Evolutionary conservation across 2,888 invertebrate species (phyloP).

Genomic region (Chloroclysta siterata): DNA sequence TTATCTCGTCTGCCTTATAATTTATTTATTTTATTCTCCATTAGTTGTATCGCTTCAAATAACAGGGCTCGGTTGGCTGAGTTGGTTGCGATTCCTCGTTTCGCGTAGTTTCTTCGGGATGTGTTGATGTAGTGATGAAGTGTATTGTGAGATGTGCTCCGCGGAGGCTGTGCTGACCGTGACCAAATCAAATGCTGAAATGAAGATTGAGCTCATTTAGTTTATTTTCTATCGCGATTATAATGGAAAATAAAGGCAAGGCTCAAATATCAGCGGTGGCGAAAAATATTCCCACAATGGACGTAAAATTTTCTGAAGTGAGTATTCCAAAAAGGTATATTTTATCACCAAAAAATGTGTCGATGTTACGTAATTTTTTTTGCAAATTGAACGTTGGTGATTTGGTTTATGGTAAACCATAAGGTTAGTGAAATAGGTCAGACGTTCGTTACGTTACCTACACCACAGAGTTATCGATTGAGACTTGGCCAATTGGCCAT

Average conservation of each 20-base stretch:
- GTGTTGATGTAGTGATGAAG: conserved; percentile 50
- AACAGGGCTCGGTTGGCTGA: conserved; percentile 7
- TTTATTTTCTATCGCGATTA: conserved; percentile 33
- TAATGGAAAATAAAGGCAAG: conserved; percentile 59
- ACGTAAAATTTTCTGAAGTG: conserved; percentile 68
- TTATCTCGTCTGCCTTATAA: conserved; percentile 57
- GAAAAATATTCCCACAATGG: conserved; percentile 64
- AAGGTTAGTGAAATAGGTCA: conserved; percentile 38
- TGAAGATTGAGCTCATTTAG: conserved; percentile 35
- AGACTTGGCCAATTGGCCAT: conserved; percentile 34
- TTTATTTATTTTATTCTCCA: conserved; percentile 55
- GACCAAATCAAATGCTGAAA: conserved; percentile 52
- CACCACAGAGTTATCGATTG: conserved; percentile 28
- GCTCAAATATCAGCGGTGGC: conserved; percentile 63
- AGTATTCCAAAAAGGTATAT: conserved; percentile 50
- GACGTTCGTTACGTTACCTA: conserved; percentile 24
- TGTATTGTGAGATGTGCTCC: conserved; percentile 58
- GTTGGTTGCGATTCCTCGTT: conserved; percentile 12
- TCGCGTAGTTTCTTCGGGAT: conserved; percentile 18
- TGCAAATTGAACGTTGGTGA: not conserved
- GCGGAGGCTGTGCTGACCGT: conserved; percentile 52
- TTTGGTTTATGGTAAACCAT: conserved; percentile 11
- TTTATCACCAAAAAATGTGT: conserved; percentile 6
- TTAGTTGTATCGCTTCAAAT: conserved; percentile 17
- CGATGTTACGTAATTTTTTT: not conserved